Conservation (phyloP, 2,797 vertebrate genomes). For the Carapus acus region DNA sequence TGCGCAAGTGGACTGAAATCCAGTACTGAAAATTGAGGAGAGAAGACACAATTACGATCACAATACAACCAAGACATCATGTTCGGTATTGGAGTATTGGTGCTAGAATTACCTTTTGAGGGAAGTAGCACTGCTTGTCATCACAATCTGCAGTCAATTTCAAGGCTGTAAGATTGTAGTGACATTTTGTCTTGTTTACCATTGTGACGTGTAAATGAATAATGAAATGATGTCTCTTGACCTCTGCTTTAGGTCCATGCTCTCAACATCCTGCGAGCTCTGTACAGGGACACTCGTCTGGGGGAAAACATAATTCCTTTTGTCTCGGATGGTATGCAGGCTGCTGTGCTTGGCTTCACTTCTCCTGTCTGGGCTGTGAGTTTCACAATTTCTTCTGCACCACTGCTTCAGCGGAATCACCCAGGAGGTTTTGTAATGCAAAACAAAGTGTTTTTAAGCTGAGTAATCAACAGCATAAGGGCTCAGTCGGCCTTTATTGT, state of each 20-base stretch:
- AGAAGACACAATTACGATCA: too few relatives aligned
- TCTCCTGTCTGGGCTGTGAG: slow-evolving; percentile 96
- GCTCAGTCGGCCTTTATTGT: not conserved
- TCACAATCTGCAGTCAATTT: too few relatives aligned
- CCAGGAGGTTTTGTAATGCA: not conserved
- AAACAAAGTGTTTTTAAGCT: not conserved
- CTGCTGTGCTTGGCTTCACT: slow-evolving; percentile 88
- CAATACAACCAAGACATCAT: too few relatives aligned
- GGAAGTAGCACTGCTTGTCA: too few relatives aligned
- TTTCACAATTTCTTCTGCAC: slow-evolving; percentile 41
- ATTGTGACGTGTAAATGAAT: not conserved
- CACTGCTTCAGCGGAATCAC: not conserved
- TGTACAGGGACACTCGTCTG: slow-evolving; percentile 89
- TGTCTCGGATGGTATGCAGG: slow-evolving; percentile 87
- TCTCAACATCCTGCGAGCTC: slow-evolving; percentile 89
- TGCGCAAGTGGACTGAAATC: too few relatives aligned
- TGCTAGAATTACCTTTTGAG: too few relatives aligned
- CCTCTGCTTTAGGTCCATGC: slow-evolving; percentile 82
- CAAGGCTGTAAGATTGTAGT: too few relatives aligned
- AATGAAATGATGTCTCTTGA: not conserved
- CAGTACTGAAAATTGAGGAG: too few relatives aligned
- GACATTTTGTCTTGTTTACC: not conserved
- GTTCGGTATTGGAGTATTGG: too few relatives aligned
- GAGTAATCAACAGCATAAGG: not conserved
- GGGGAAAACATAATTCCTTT: slow-evolving; percentile 91